Conservation (phyloP, 2,113 vertebrate genomes). For the Nipponia nippon region DNA sequence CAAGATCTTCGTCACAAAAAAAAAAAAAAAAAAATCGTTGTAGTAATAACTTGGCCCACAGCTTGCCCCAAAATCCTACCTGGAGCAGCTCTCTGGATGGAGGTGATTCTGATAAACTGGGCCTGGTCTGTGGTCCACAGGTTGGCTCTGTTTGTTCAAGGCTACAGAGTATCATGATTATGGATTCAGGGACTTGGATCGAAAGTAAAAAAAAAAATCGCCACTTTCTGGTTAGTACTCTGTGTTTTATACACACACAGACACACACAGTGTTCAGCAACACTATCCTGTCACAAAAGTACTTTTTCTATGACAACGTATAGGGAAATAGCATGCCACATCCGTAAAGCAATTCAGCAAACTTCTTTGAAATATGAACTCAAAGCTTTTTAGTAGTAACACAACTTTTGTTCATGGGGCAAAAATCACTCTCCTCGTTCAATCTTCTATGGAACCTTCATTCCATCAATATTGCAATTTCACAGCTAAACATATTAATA, state of each 20-base stretch:
- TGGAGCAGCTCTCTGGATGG: not conserved
- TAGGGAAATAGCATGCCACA: not conserved
- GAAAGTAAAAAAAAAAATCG: not conserved
- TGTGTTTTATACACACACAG: not conserved
- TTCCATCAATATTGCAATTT: constrained; percentile 62
- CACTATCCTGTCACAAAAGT: not conserved
- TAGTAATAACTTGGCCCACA: not conserved
- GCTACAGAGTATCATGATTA: not conserved
- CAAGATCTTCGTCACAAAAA: not conserved
- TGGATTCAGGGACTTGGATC: not conserved
- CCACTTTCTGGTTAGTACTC: not conserved
- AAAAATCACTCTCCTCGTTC: constrained; percentile 30
- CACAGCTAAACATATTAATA: constrained; percentile 66
- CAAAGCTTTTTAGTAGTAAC: not conserved
- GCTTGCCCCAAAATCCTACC: not conserved
- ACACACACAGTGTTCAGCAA: not conserved
- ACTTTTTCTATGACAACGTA: not conserved
- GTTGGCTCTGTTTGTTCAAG: not conserved
- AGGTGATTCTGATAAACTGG: not conserved
- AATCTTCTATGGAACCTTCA: constrained; percentile 24
- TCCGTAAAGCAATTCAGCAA: not conserved
- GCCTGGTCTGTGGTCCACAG: not conserved
- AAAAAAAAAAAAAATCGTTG: not conserved
- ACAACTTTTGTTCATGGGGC: constrained; percentile 1
- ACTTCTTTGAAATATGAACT: not conserved